phyloP scores from a whole-genome alignment of 1,140 invertebrate genomes.

The Eumaeus atala region DNA sequence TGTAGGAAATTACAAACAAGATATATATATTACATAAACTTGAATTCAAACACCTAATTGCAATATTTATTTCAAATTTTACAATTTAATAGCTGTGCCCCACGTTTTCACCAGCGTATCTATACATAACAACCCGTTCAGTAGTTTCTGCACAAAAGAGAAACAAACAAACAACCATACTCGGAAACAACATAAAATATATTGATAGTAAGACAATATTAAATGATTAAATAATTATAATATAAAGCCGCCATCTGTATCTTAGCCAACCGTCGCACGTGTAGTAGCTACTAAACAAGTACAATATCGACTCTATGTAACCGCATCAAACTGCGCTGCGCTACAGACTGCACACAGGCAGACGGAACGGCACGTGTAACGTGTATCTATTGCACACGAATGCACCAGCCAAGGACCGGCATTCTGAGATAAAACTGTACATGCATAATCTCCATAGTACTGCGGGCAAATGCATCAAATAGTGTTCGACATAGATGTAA shows the following conservation, averaged over 20 bases:
- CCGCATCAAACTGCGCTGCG: constrained; percentile 30
- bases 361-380: constrained; percentile 48
- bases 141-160: no score
- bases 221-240: no score
- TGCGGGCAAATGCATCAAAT: no score
- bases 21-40: background rate
- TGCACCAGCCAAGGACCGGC: constrained; percentile 25
- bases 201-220: no score
- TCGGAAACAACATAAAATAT: no score
- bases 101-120: no score
- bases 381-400: constrained; percentile 40
- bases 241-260: constrained; percentile 21
- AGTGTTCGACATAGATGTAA: no score
- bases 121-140: no score
- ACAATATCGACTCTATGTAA: constrained; percentile 24
- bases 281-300: constrained; percentile 35
- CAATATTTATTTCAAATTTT: background rate
- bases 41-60: no score
- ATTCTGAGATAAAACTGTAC: constrained; percentile 27
- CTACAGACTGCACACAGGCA: constrained; percentile 31
- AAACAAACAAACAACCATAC: no score
- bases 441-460: background rate
- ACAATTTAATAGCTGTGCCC: background rate
- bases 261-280: constrained; percentile 34
- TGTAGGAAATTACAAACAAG: constrained; percentile 5